Base-by-base conservation (phyloP, 35 echinoderm and acorn worm species). In the Nesometra sesokonis region DNA sequence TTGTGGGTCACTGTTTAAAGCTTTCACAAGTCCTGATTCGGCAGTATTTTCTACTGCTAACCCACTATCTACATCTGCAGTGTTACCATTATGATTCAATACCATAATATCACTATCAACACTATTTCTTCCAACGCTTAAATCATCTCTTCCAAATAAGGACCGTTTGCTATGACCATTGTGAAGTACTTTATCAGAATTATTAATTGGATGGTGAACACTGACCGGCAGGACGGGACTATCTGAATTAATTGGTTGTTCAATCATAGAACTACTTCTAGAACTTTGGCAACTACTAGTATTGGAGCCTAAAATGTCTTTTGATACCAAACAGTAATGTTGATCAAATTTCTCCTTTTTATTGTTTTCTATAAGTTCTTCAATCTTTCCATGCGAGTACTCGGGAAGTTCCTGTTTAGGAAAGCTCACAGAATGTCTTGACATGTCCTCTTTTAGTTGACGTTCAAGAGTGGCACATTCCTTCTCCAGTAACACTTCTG, bases 381-480 rank as follows among this genome's bases (percentile, higher is more conserved):
- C 32, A 9, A 93, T 38, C 57, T 93, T 93, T 67, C 89, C 91
- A 33, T 36, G 82, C 19, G 87, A 77, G 32, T 93, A 93, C n/a
- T 35, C 38, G 9, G 86, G 83, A 30, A 93, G 32, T 30, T 93
- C 83, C 9, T 88, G 86, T 17, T 81, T 32, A 15, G 89, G 84
- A 37, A 57, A 21, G 11, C 5, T 3, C 31, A 23, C 29, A 17
- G 23, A 23, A 15, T 67, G 30, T 83, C 46, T 57, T 32, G 32
- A 17, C 23, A 46, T 32, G 8, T 88, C 38, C 27, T 35, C 32
- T 38, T 47, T 57, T 82, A 47, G 0, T 17, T 81, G 5, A 13
- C 52, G 35, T 0, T 3, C 31, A 30, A 40, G 78, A 39, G 78
- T 5, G 77, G 33, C 33, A 30, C 36, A 47, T 13, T 37, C 77